These are phyloP conservation scores for Caenorhabditis japonica DNA, from an alignment of 2,888 invertebrate genomes.

Conservation along the genomic window DNA sequence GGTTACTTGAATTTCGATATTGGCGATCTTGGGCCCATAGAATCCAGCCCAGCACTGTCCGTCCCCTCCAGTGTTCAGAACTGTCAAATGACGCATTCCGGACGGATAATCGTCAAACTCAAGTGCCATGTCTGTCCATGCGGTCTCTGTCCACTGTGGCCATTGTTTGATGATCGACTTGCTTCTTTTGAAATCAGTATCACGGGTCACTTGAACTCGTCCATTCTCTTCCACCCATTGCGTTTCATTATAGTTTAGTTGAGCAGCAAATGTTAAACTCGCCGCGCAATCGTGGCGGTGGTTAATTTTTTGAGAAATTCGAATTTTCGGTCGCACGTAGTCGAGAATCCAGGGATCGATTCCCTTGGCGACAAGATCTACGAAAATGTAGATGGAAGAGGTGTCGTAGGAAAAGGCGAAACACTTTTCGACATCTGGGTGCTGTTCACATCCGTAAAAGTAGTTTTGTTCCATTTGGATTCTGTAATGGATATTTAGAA, in stretches of 20 bases:
- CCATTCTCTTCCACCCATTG: conserved; percentile 20
- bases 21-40: conserved; percentile 45
- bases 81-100: conserved; percentile 15
- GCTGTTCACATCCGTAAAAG: conserved; percentile 8
- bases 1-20: conserved; percentile 26
- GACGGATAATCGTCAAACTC: conserved; percentile 4
- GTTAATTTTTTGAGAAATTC: conserved; percentile 30
- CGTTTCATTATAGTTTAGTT: conserved; percentile 26
- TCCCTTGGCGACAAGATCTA: conserved; percentile 18
- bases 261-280: conserved; percentile 17
- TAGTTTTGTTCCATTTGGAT: conserved; percentile 11
- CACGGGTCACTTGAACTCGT: background rate
- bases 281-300: conserved; percentile 39
- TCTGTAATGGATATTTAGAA: no score
- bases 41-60: conserved; percentile 31
- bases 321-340: conserved; percentile 36
- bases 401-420: conserved; percentile 27
- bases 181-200: background rate
- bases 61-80: conserved; percentile 28
- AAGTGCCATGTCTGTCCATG: conserved; percentile 11
- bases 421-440: conserved; percentile 22
- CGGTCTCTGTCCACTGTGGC: conserved; percentile 26
- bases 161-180: conserved; percentile 17
- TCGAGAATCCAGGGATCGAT: conserved; percentile 36
- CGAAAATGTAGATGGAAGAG: background rate